These are phyloP conservation scores for Cryptoblepharus egeriae DNA, from an alignment of 2,797 vertebrate genomes.

Conservation along the genomic window DNA sequence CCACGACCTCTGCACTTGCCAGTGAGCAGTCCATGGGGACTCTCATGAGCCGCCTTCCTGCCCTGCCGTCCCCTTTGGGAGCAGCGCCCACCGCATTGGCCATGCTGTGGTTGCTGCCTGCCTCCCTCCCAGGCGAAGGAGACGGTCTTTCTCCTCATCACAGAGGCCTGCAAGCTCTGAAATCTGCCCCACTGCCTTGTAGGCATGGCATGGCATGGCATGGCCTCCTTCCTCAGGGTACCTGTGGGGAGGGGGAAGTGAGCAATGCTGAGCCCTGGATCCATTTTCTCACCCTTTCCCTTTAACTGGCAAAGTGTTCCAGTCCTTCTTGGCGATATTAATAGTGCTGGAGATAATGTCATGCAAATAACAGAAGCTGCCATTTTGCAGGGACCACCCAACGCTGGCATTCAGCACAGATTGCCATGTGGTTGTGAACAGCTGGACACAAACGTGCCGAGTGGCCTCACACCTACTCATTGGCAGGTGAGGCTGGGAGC, in stretches of 20 bases:
- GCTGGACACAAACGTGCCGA: not conserved
- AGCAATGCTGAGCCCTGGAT: not conserved
- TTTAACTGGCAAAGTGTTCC: not conserved
- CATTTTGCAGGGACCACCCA: accelerated
- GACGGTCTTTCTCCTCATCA: too few species aligned
- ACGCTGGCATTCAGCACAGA: not conserved
- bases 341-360: not conserved
- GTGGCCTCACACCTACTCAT: too few species aligned
- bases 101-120: too few species aligned
- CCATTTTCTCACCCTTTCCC: conserved; percentile 10
- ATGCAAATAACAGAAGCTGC: not conserved
- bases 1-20: too few species aligned
- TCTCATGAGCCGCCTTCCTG: too few species aligned
- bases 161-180: not conserved
- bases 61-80: too few species aligned
- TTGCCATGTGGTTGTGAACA: accelerated
- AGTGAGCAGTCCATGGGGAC: too few species aligned
- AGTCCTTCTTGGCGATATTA: not conserved
- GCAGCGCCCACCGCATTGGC: too few species aligned
- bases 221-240: not conserved
- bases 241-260: not conserved
- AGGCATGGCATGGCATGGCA: not conserved
- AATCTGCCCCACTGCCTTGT: not conserved
- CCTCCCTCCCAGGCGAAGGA: too few species aligned
- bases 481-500: too few species aligned